Evolutionary conservation across 2,888 invertebrate genomes (phyloP).

Genomic region (Unio pictorum): DNA sequence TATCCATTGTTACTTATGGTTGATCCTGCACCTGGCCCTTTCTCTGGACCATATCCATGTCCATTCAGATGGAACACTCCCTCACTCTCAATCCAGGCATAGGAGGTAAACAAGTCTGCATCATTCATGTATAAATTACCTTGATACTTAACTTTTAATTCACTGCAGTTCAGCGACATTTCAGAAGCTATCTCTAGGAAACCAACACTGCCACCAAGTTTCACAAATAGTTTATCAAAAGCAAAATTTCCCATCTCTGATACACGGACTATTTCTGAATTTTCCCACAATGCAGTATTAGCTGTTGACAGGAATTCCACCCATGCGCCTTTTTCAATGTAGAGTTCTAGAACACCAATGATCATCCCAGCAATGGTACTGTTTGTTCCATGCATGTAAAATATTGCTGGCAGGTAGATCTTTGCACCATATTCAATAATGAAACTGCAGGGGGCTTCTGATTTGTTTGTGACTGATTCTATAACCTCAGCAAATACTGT

Average conservation of each 20-base stretch:
- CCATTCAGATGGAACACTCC: slow-evolving; percentile 56
- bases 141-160: slow-evolving; percentile 51
- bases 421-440: slow-evolving; percentile 49
- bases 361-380: slow-evolving; percentile 49
- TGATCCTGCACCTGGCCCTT: slow-evolving; percentile 44
- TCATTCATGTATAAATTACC: slow-evolving; percentile 55
- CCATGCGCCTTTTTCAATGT: slow-evolving; percentile 39
- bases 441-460: slow-evolving; percentile 57
- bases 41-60: slow-evolving; percentile 37
- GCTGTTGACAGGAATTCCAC: slow-evolving; percentile 50
- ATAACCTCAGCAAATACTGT: slow-evolving; percentile 51
- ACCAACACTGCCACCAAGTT: slow-evolving; percentile 39
- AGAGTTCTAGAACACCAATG: slow-evolving; percentile 48
- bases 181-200: slow-evolving; percentile 37
- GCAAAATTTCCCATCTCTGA: slow-evolving; percentile 48
- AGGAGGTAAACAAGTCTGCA: slow-evolving; percentile 48
- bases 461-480: slow-evolving; percentile 50
- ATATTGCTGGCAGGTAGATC: slow-evolving; percentile 49
- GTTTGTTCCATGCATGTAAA: slow-evolving; percentile 57
- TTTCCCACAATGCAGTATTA: slow-evolving; percentile 47
- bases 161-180: slow-evolving; percentile 36
- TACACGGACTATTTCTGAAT: slow-evolving; percentile 37
- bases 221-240: slow-evolving; percentile 47
- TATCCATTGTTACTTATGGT: slow-evolving; percentile 40
- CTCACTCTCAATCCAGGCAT: slow-evolving; percentile 57